A percentile compares a stretch with the other conserved stretches of the same genome.
phyloP scores from a whole-genome alignment of 2,888 invertebrate genomes.

The Falcaria lacertinaria region DNA sequence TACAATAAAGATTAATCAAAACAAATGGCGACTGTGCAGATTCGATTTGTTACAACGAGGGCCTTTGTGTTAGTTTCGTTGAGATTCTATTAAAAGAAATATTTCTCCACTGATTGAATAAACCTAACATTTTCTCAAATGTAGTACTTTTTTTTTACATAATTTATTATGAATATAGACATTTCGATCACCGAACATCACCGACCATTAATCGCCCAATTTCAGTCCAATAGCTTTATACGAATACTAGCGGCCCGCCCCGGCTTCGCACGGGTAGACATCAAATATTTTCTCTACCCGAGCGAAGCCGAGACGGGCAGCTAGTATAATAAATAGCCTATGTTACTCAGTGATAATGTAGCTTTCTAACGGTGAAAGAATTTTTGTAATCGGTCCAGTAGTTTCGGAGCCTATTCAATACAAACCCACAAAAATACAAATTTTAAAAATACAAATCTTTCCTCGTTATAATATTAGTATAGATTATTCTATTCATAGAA shows the following conservation, averaged over 20 bases:
- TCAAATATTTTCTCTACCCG: too few species aligned
- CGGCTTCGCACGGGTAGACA: too few species aligned
- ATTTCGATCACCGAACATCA: constrained; percentile 32
- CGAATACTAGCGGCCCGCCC: too few species aligned
- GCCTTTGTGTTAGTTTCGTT: neutral
- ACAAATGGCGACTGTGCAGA: constrained; percentile 21
- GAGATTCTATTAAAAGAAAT: neutral
- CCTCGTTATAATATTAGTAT: too few species aligned
- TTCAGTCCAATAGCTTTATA: constrained; percentile 37
- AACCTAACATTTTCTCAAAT: neutral
- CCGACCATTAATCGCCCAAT: constrained; percentile 36
- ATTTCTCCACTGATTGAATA: neutral
- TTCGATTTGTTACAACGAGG: constrained; percentile 11
- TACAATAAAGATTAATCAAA: constrained; percentile 35
- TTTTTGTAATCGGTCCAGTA: too few species aligned
- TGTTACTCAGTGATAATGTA: too few species aligned
- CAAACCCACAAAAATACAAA: too few species aligned
- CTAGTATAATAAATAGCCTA: too few species aligned
- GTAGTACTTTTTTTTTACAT: constrained; percentile 22
- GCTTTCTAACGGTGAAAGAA: too few species aligned
- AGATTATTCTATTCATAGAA: constrained; percentile 34
- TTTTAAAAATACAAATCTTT: too few species aligned
- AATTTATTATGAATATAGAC: constrained; percentile 11
- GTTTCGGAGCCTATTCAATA: too few species aligned
- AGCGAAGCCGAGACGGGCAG: too few species aligned